Evolutionary conservation across 2,113 vertebrate species (phyloP), one percentile per base, ranked within the genome.

Genomic region (Vulpes ferrilata): DNA sequence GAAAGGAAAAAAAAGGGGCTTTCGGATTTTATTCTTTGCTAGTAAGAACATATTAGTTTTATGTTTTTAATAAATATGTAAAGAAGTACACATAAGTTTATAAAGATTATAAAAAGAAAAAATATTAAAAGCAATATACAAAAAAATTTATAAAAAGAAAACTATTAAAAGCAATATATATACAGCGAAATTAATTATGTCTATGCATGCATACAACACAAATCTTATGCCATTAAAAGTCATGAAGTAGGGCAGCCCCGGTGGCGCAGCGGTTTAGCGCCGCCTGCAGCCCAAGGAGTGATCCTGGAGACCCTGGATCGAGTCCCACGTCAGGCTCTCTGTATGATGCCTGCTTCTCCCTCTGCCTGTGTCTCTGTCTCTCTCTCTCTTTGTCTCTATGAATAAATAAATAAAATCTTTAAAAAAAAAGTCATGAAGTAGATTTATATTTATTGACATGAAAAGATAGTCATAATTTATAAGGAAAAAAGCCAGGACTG

Each of bases 401-500:
- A 43, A 43, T 43, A 43, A 43, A 43, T 43, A 43, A 43, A 43
- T 43, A 43, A 43, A 43, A 43, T 43, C 43, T 43, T 43, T 35
- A 2, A 43, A 43, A 43, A 43, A 43, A 43, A 43, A 43, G 43
- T 43, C 43, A 85, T 19, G 11, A 88, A 11, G 27, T 67, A 95
- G 23, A 85, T 94, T 64, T 83, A 69, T 78, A 87, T 51, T 78
- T 82, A 96, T 19, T 92, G 79, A 73, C 32, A 74, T 65, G 30
- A 20, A 55, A 83, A 93, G 16, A 96, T 1, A 86, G 55, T 35
- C 25, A 57, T 11, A 82, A 85, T 87, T 65, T 80, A 57, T 64
- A 95, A 82, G 20, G 62, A 87, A 97, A 96, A 79, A 95, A 92
- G 23, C 32, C 43, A 89, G n/a, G 86, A 94, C 51, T 17, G 5